phyloP scores from a whole-genome alignment of 2,888 invertebrate genomes.

The Oasisia sp. region DNA sequence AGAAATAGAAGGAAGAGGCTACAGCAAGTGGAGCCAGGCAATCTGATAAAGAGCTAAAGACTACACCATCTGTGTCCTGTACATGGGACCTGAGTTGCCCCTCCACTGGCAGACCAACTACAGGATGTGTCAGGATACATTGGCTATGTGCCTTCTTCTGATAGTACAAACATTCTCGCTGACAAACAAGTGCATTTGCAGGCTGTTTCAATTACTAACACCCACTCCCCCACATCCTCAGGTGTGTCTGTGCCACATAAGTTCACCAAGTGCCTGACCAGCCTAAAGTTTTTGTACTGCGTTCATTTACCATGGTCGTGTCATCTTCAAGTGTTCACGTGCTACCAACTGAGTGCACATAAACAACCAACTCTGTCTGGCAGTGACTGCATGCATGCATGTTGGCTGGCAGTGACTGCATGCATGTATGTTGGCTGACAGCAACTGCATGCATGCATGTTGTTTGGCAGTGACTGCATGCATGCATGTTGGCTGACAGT shows the following conservation, averaged over 20 bases:
- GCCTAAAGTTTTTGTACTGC: not conserved
- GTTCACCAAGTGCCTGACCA: not conserved
- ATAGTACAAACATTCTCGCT: not conserved
- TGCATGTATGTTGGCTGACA: not conserved
- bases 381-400: not conserved
- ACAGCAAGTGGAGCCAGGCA: not conserved
- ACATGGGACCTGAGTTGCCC: not conserved
- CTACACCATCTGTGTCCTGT: not conserved
- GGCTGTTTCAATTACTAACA: not conserved
- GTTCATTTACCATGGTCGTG: not conserved
- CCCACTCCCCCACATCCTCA: not conserved
- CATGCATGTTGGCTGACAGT: not conserved
- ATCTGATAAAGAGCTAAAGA: not conserved
- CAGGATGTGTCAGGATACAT: not conserved
- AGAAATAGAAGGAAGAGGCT: not conserved
- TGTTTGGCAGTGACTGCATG: not conserved
- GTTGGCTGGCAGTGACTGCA: not conserved
- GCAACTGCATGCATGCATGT: no score
- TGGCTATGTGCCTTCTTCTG: not conserved
- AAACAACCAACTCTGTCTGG: not conserved
- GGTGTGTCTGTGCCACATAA: not conserved
- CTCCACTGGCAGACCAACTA: not conserved
- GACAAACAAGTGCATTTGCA: not conserved
- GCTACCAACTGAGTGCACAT: not conserved
- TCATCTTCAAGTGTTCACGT: not conserved